Evolutionary conservation across 2,797 vertebrate genomes (phyloP), one percentile per base, ranked within the genome.

Genomic region (Garrulus glandarius): DNA sequence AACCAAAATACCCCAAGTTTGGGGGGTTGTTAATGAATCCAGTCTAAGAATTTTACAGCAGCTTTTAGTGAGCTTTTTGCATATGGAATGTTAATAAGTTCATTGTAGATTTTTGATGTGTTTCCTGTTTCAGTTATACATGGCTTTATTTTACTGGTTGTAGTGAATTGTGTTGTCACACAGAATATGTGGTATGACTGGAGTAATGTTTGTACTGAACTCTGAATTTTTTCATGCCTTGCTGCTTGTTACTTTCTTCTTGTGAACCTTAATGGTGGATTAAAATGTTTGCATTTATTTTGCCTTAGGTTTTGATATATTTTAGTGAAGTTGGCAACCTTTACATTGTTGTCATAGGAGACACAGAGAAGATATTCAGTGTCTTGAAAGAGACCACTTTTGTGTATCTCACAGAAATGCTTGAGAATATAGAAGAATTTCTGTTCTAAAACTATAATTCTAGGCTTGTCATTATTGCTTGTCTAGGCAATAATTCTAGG

Each of bases 371-470:
- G 60, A 17, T 82, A 78, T 60, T 91, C 39, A 75, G 4, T 82
- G 49, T 91, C 70, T 93, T 93, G 78, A 93, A 93, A 94, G 87
- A 87, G 57, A 72, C 46, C 52, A 56, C 83, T 91, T 91, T 30
- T 89, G 56, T 91, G 74, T 71, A 71, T 94, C 63, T 75, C 47
- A 30, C 43, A 80, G 74, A 92, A 95, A 84, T 91, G 55, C 68
- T 82, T 91, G 37, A 85, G 87, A 94, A 90, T 79, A 90, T 75
- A 55, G 78, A 95, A 92, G 78, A 95, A 94, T 96, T 88, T 89
- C 82, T 84, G 61, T 91, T 95, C 85, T 93, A 55, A 95, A 92
- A 79, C 94, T 92, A n/a, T 95, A 96, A 96, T 96, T 97, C 84
- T 95, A 76, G 55, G 59, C 80, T 92, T 96, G 92, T 96, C 86